Evolutionary conservation across 2,888 invertebrate genomes (phyloP).

Genomic region (Drosophila affinis): DNA sequence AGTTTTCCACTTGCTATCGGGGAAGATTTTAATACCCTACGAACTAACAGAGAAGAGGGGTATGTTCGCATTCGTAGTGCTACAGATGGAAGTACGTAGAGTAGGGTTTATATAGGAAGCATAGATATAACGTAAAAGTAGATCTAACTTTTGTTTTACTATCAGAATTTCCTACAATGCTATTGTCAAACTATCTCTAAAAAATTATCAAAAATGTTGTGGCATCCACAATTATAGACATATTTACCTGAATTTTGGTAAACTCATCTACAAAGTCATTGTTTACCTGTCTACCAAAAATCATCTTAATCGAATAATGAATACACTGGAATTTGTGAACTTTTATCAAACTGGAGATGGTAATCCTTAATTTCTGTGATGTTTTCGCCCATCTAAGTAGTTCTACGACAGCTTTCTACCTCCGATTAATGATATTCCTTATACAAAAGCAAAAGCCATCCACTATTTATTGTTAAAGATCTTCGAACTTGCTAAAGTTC

Average conservation of each 20-base stretch:
- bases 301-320: neutral
- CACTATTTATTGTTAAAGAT: no score
- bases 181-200: neutral
- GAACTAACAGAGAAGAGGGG: neutral
- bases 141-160: no score
- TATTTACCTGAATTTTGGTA: neutral
- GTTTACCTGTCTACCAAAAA: neutral
- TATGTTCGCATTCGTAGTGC: neutral
- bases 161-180: no score
- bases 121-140: no score
- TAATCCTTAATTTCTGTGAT: no score
- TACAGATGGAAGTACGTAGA: no score
- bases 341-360: neutral
- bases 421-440: no score
- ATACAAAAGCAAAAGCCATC: no score
- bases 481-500: no score
- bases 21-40: neutral
- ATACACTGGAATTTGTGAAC: neutral
- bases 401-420: no score
- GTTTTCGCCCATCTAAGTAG: no score
- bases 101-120: no score
- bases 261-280: neutral
- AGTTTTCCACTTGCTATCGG: conserved; percentile 14
- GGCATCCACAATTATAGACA: neutral
- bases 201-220: neutral